phyloP scores from a whole-genome alignment of 2,888 invertebrate genomes.

The Perdita meconis region DNA sequence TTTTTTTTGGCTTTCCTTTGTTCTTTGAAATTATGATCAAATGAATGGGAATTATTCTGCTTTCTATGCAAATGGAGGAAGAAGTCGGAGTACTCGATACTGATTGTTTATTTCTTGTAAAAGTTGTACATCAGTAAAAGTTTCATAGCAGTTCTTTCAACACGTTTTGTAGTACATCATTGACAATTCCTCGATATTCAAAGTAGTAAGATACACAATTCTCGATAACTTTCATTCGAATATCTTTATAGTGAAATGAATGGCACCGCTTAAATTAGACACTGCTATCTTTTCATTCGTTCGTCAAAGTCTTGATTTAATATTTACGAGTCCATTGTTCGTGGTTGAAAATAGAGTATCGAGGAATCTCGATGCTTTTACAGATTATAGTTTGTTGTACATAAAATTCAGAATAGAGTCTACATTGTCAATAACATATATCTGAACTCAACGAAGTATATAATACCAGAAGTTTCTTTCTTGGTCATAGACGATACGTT shows the following conservation, averaged over 20 bases:
- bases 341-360: constrained; percentile 50
- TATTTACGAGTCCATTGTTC: neutral
- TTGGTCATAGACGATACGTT: constrained; percentile 64
- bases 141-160: constrained; percentile 62
- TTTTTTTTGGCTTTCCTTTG: no score
- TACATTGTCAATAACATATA: constrained; percentile 66
- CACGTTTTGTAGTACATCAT: constrained; percentile 60
- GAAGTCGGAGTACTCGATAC: constrained; percentile 62
- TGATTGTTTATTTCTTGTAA: constrained; percentile 75
- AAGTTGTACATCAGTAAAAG: constrained; percentile 73
- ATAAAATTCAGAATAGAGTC: constrained; percentile 72
- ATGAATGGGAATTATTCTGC: no score
- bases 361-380: constrained; percentile 54
- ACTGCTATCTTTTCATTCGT: neutral
- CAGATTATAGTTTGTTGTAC: constrained; percentile 65
- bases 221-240: constrained; percentile 23
- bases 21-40: no score
- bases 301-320: constrained; percentile 13
- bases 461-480: constrained; percentile 65
- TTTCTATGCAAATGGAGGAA: neutral
- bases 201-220: constrained; percentile 25
- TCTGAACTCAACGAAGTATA: constrained; percentile 65
- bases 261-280: constrained; percentile 17
- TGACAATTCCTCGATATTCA: constrained; percentile 62
- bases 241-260: constrained; percentile 9